Percentiles rank a stretch among this genome's conserved stretches.
Conservation (phyloP, 2,797 vertebrate species). For the Anguilla marmorata region DNA sequence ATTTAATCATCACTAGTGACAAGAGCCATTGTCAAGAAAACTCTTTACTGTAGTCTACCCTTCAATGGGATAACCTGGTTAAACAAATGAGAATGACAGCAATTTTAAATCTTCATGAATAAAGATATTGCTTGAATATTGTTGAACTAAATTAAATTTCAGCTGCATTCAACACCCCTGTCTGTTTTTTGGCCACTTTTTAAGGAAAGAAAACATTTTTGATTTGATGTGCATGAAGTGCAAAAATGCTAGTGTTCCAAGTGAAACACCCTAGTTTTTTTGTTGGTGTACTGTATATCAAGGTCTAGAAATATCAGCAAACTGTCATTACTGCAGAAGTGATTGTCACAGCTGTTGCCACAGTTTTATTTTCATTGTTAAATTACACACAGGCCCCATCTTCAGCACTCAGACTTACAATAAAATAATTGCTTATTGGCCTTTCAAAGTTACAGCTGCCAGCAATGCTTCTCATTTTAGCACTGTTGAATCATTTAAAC, state of each 20-base stretch:
- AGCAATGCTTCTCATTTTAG: background rate
- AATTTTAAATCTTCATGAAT: background rate
- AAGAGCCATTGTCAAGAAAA: slow-evolving; percentile 4
- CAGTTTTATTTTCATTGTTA: background rate
- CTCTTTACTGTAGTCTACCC: no score
- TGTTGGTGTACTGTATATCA: background rate
- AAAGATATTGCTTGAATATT: background rate
- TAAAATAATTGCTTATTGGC: background rate
- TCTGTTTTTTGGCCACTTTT: background rate
- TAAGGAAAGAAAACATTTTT: no score
- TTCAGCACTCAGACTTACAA: background rate
- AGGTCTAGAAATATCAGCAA: background rate
- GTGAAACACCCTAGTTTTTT: background rate
- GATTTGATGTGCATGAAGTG: no score
- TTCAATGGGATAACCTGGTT: background rate
- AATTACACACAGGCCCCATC: background rate
- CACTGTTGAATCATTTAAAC: background rate
- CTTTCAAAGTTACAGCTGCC: background rate
- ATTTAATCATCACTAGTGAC: background rate
- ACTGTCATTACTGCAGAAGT: background rate
- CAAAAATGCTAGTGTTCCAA: background rate
- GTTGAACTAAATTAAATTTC: background rate
- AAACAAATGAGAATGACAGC: background rate
- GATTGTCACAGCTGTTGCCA: background rate
- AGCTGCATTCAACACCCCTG: background rate